phyloP scores from a whole-genome alignment of 2,888 invertebrate genomes.

The Trisateles emortualis region DNA sequence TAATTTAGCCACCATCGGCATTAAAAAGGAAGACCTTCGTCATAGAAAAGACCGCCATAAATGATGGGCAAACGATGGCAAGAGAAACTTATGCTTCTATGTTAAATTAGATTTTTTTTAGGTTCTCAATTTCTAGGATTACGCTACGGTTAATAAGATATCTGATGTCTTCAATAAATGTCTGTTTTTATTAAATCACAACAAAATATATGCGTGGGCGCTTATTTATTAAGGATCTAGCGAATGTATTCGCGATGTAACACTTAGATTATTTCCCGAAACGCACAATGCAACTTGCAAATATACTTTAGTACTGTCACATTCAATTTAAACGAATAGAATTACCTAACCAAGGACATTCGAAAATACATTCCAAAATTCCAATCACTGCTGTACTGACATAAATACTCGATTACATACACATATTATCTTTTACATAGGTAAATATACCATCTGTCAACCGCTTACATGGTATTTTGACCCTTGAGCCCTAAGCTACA shows the following conservation, averaged over 20 bases:
- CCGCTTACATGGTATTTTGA: constrained; percentile 32
- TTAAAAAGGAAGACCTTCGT: too few species aligned
- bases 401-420: constrained; percentile 51
- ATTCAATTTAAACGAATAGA: constrained; percentile 37
- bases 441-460: constrained; percentile 65
- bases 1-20: too few species aligned
- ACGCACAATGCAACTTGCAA: constrained; percentile 33
- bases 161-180: background rate
- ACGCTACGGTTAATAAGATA: too few species aligned
- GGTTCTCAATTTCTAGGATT: too few species aligned
- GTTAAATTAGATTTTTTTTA: too few species aligned
- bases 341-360: constrained; percentile 44
- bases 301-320: constrained; percentile 38
- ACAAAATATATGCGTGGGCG: background rate
- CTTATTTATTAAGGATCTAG: constrained; percentile 24
- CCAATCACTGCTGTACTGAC: constrained; percentile 57
- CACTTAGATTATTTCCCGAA: constrained; percentile 40
- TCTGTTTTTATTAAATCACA: background rate
- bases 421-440: constrained; percentile 55
- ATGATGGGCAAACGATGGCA: too few species aligned
- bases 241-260: constrained; percentile 41
- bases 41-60: too few species aligned
- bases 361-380: constrained; percentile 53
- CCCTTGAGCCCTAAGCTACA: constrained; percentile 29
- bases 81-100: too few species aligned